Evolutionary conservation across 2,888 invertebrate species (phyloP).

Genomic region (Noctua fimbriata): DNA sequence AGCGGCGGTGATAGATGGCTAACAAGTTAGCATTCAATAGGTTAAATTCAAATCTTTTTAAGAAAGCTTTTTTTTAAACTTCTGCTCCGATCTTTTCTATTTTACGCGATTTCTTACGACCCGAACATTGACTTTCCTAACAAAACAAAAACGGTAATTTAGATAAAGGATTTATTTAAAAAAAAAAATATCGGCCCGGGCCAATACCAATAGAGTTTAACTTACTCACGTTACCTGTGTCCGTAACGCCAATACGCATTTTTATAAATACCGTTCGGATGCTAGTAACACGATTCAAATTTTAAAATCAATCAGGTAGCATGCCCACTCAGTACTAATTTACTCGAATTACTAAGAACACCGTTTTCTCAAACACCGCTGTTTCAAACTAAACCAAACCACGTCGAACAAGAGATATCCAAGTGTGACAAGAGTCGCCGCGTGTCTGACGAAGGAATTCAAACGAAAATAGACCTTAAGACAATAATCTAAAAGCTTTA

Average conservation of each 20-base stretch:
- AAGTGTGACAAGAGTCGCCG: constrained; percentile 77
- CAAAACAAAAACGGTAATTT: neutral
- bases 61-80: neutral
- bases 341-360: constrained; percentile 12
- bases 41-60: neutral
- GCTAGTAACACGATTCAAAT: neutral
- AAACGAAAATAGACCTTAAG: constrained; percentile 47
- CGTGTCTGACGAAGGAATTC: constrained; percentile 72
- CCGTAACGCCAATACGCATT: neutral
- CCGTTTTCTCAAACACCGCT: constrained; percentile 28
- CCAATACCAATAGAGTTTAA: neutral
- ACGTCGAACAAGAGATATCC: constrained; percentile 63
- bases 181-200: neutral
- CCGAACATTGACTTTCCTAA: neutral
- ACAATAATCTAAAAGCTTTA: neutral
- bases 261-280: neutral
- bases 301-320: constrained; percentile 15
- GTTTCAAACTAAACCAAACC: constrained; percentile 40
- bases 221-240: neutral
- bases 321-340: constrained; percentile 15
- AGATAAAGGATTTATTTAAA: neutral
- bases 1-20: neutral
- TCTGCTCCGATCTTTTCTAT: neutral
- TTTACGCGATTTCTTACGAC: neutral
- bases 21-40: neutral